phyloP scores from a whole-genome alignment of 2,888 invertebrate genomes.

The Crossocerus cetratus region DNA sequence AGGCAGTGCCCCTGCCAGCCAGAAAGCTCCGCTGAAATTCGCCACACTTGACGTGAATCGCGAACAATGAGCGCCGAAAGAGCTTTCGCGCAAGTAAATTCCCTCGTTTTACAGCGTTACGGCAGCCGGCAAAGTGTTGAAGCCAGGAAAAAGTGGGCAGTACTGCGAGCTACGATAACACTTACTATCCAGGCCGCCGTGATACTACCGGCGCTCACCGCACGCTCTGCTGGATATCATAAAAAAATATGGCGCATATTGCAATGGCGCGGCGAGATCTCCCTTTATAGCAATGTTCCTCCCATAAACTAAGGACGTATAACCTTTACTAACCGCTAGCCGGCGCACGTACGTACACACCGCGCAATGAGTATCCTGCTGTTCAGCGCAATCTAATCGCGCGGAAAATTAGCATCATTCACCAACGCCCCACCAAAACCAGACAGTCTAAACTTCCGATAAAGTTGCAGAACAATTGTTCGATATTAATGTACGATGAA shows the following conservation, averaged over 20 bases:
- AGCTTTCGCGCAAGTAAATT: slow-evolving; percentile 13
- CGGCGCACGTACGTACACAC: too few relatives aligned
- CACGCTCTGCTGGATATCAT: background rate
- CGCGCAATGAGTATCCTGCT: too few relatives aligned
- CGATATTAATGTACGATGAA: too few relatives aligned
- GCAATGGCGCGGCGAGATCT: background rate
- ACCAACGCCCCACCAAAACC: too few relatives aligned
- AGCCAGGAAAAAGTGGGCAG: slow-evolving; percentile 5
- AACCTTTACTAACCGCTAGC: too few relatives aligned
- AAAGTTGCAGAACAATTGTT: too few relatives aligned
- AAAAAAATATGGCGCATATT: slow-evolving; percentile 6
- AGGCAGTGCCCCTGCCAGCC: too few relatives aligned
- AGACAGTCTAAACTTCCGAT: too few relatives aligned
- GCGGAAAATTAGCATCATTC: too few relatives aligned
- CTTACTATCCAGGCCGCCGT: background rate
- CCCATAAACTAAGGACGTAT: background rate
- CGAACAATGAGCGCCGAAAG: slow-evolving; percentile 26
- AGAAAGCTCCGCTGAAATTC: background rate
- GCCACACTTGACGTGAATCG: background rate
- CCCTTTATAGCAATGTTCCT: background rate
- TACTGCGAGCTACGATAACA: slow-evolving; percentile 15
- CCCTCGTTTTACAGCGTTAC: slow-evolving; percentile 6
- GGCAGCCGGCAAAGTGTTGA: slow-evolving; percentile 13
- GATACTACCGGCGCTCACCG: background rate
- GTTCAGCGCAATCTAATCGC: too few relatives aligned